Base-by-base conservation (phyloP, 2,113 vertebrate genomes). In the Glareola pratincola region DNA sequence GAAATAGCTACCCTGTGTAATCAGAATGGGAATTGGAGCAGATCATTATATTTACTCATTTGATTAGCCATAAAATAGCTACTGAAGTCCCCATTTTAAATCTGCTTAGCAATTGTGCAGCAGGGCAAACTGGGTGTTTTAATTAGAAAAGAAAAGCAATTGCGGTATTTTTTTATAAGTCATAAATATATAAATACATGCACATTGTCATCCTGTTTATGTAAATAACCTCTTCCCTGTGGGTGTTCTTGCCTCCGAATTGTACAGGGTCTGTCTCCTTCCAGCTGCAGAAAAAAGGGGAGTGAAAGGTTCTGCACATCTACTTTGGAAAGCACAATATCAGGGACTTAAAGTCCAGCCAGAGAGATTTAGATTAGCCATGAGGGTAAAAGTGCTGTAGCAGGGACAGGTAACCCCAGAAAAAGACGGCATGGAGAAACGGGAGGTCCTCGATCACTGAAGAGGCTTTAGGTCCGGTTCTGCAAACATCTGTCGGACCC, bases 41-140 rank as follows among this genome's bases (percentile, higher is more conserved):
- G 97, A 98, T 98, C 97, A 97, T 97, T 97, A 91, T 96, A 92
- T 97, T 97, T 97, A 97, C 96, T 97, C 96, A 96, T 98, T 98
- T 98, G 98, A 96, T 97, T 96, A 97, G 97, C 60, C 88, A 96
- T 98, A 98, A 98, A 91, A 93, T 94, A 94, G 87, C 95, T 96
- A 72, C 94, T 94, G 85, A 95, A 90, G 92, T 93, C 93, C 95
- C 92, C 84, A 83, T 97, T 96, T 96, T 90, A 90, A 96, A 94
- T 96, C 96, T 97, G 79, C 90, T 94, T 93, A 87, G 88, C 96
- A 97, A 94, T 98, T 98, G 92, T 96, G 94, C 94, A 90, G 83
- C 90, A 96, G 92, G 89, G 92, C 94, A 93, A 94, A 97, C 91
- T 94, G 86, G 59, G 59, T 82, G 93, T 97, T 97, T 98, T 97